These are phyloP conservation scores for Julus scanicus DNA, from an alignment of 2,888 invertebrate species.

Conservation along the genomic window DNA sequence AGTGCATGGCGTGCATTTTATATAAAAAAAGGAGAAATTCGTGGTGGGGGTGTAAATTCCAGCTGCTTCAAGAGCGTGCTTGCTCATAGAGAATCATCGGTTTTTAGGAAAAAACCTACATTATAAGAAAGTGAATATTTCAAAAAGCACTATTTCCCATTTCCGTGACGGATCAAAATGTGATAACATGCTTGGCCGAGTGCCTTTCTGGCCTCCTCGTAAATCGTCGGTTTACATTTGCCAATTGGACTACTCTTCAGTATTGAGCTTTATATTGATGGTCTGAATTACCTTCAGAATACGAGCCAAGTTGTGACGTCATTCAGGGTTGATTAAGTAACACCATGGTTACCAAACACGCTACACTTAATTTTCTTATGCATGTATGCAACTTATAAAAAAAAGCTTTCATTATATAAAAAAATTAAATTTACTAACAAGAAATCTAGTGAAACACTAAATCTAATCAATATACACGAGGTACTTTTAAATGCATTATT, in stretches of 20 bases:
- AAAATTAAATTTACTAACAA: neutral
- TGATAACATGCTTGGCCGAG: neutral
- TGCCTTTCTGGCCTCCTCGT: neutral
- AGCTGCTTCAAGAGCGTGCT: neutral
- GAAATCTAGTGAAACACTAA: neutral
- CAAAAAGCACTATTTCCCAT: neutral
- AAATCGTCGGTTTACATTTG: neutral
- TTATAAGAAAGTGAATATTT: neutral
- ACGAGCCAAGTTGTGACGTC: no score
- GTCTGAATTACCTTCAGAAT: neutral
- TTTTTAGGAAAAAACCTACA: neutral
- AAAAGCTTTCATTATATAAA: no score
- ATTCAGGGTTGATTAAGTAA: no score
- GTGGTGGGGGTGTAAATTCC: neutral
- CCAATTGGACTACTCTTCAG: neutral
- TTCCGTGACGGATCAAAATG: neutral
- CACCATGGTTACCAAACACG: no score
- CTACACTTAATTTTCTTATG: no score
- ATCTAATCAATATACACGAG: no score
- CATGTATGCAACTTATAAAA: no score
- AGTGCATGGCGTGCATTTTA: constrained; percentile 12
- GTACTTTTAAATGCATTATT: no score
- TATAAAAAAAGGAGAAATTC: neutral
- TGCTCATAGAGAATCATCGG: neutral
- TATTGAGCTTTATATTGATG: neutral